These are phyloP conservation scores for Frankliniella fusca DNA, from an alignment of 2,888 invertebrate species.

Conservation along the genomic window DNA sequence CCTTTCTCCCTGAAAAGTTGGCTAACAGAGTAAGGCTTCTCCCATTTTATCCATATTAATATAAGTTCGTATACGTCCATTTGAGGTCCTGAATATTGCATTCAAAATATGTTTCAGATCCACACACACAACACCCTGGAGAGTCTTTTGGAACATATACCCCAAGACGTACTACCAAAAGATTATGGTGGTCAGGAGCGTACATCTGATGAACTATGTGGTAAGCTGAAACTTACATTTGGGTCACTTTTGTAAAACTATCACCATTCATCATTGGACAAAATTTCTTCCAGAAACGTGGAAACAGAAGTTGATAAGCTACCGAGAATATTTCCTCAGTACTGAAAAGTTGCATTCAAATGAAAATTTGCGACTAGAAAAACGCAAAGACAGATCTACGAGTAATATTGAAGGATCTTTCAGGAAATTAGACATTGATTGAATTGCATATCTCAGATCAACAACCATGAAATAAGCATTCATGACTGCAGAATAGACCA, in stretches of 20 bases:
- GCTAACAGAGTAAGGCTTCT: background rate
- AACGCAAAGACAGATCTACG: background rate
- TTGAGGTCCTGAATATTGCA: background rate
- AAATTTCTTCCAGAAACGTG: background rate
- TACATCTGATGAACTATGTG: background rate
- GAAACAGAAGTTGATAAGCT: background rate
- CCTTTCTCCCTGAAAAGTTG: background rate
- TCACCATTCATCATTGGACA: background rate
- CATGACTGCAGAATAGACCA: too few relatives aligned
- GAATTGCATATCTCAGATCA: background rate
- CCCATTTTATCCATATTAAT: too few relatives aligned
- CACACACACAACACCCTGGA: background rate
- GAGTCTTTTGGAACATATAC: background rate
- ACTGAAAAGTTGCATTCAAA: background rate
- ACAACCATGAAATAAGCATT: background rate
- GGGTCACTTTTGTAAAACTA: background rate
- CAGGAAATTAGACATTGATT: background rate
- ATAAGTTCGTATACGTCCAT: too few relatives aligned
- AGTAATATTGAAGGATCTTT: background rate
- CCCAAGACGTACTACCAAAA: background rate
- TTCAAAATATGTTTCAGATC: background rate
- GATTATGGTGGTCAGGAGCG: slow-evolving; percentile 1
- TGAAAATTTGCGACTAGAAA: background rate
- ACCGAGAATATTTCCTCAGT: background rate
- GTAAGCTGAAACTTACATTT: background rate